Percentiles rank a stretch among this genome's conserved stretches.
Evolutionary conservation across 2,113 vertebrate species (phyloP).

Genomic region (Variabilichromis moorii): DNA sequence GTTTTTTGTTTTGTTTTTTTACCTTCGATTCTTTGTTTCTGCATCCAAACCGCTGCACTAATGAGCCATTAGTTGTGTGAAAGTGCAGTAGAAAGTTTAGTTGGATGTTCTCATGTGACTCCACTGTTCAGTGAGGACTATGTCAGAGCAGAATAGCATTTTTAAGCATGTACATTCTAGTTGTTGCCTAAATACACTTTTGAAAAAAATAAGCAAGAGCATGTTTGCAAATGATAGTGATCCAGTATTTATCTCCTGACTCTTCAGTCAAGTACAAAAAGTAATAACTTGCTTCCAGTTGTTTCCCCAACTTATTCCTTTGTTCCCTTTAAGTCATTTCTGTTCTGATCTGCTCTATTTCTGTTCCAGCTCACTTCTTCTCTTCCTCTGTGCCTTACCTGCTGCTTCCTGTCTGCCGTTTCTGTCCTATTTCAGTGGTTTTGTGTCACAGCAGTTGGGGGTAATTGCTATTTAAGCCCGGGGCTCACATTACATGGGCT

Average conservation of each 20-base stretch:
- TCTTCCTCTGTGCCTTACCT: neutral
- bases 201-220: neutral
- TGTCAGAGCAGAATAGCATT: neutral
- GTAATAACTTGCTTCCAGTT: neutral
- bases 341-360: neutral
- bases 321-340: neutral
- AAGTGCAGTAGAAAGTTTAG: neutral
- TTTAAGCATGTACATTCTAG: neutral
- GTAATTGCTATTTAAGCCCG: conserved; percentile 39
- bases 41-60: neutral
- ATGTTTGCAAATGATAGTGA: neutral
- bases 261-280: neutral
- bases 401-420: neutral
- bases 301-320: neutral
- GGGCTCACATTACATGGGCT: conserved; percentile 12
- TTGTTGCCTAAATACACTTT: neutral
- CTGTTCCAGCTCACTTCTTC: neutral
- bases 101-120: neutral
- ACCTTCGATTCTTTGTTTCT: neutral
- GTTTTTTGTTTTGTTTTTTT: fast-evolving
- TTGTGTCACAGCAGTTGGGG: conserved; percentile 22
- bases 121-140: neutral
- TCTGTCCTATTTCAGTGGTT: conserved; percentile 19
- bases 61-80: conserved; percentile 20
- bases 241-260: neutral